Conservation (phyloP, 1,140 invertebrate genomes). For the Zophobas morio region DNA sequence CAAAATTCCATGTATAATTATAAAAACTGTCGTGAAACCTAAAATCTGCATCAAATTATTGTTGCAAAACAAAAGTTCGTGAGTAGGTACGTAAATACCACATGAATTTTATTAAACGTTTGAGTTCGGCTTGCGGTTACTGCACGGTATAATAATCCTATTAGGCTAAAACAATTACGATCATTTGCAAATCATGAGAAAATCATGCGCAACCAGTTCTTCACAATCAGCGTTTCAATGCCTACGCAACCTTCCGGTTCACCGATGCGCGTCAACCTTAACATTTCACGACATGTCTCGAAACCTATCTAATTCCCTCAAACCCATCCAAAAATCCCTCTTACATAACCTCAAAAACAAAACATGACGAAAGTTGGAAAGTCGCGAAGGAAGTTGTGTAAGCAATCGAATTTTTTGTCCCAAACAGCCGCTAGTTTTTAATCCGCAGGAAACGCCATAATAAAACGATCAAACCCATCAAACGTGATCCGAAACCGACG, state of each 20-base stretch:
- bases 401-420: neutral
- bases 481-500: slow-evolving; percentile 3
- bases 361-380: slow-evolving; percentile 6
- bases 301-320: neutral
- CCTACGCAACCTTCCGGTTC: neutral
- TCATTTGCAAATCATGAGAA: no score
- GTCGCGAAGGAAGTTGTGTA: slow-evolving; percentile 2
- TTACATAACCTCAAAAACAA: neutral
- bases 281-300: neutral
- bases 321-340: neutral
- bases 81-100: no score
- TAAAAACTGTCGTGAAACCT: no score
- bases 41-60: no score
- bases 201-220: no score
- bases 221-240: no score
- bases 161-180: no score
- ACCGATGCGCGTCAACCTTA: neutral
- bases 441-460: neutral
- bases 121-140: no score
- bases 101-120: no score
- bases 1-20: no score
- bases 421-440: neutral
- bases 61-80: no score
- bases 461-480: neutral
- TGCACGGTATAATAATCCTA: no score